phyloP scores from a whole-genome alignment of 1,140 invertebrate genomes.

The Eupristina koningsbergeri region DNA sequence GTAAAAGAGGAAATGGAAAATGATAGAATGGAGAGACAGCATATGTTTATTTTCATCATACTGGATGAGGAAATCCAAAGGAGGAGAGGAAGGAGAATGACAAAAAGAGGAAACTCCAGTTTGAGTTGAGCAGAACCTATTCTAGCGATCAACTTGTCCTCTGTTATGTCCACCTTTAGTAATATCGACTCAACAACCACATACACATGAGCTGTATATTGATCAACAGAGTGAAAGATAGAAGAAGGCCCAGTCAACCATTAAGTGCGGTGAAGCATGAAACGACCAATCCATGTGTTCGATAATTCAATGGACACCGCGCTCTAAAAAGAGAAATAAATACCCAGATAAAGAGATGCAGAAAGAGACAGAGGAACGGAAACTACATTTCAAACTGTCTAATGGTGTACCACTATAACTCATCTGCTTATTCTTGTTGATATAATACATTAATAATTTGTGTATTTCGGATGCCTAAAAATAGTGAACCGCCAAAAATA shows the following conservation, averaged over 20 bases:
- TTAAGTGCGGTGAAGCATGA: constrained; percentile 63
- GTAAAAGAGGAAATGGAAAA: neutral
- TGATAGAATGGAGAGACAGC: neutral
- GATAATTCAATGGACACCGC: constrained; percentile 54
- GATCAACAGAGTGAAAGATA: constrained; percentile 22
- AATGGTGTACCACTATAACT: neutral
- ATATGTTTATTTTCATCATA: neutral
- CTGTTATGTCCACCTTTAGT: neutral
- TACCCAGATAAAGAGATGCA: neutral
- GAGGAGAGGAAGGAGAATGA: neutral
- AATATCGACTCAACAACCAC: constrained; percentile 4
- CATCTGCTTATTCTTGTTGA: neutral
- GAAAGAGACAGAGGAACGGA: neutral
- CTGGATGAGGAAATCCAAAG: neutral
- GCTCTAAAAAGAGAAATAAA: neutral
- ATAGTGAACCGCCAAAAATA: neutral
- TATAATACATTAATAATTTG: neutral
- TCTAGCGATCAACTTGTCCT: neutral
- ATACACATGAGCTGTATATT: constrained; percentile 9
- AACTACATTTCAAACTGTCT: constrained; percentile 3
- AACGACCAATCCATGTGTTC: constrained; percentile 60
- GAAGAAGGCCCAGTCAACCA: constrained; percentile 57
- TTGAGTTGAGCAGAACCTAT: neutral
- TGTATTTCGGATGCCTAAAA: neutral
- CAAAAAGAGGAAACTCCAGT: neutral